Evolutionary conservation across 2,888 invertebrate species (phyloP).

Genomic region (Conomelus anceps): DNA sequence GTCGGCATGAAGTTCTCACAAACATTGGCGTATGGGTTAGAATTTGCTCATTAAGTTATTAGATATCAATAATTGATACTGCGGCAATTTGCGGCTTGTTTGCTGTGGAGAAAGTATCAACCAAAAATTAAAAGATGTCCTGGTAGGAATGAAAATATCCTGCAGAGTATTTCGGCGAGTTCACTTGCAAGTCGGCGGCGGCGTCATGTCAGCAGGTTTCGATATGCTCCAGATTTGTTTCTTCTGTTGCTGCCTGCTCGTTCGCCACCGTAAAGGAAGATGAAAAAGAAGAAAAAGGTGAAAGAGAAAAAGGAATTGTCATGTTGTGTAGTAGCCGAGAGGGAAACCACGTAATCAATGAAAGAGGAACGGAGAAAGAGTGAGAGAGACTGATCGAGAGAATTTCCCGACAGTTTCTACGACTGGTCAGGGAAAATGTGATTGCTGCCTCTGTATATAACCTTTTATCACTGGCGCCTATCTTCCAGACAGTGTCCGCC

Average conservation of each 20-base stretch:
- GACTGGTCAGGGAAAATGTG: not conserved
- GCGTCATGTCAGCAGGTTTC: not conserved
- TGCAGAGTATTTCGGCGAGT: not conserved
- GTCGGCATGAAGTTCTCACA: not conserved
- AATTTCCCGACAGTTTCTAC: not conserved
- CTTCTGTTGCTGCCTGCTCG: not conserved
- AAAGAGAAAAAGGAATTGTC: not conserved
- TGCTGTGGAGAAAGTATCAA: not conserved
- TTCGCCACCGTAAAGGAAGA: not conserved
- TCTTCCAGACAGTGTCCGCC: not conserved
- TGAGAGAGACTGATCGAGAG: not conserved
- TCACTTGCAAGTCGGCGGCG: not conserved
- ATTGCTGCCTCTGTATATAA: not conserved
- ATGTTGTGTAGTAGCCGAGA: not conserved
- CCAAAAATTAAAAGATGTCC: not conserved
- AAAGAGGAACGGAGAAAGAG: not conserved
- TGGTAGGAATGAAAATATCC: not conserved
- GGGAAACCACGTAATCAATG: not conserved
- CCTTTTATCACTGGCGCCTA: not conserved
- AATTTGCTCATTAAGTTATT: not conserved
- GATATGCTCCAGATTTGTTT: slow-evolving; percentile 8
- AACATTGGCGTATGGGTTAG: not conserved
- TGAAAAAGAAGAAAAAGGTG: not conserved
- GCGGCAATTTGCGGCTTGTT: not conserved
- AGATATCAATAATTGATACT: not conserved